Conservation (phyloP, 2,888 invertebrate genomes). For the Ectemnius cavifrons region DNA sequence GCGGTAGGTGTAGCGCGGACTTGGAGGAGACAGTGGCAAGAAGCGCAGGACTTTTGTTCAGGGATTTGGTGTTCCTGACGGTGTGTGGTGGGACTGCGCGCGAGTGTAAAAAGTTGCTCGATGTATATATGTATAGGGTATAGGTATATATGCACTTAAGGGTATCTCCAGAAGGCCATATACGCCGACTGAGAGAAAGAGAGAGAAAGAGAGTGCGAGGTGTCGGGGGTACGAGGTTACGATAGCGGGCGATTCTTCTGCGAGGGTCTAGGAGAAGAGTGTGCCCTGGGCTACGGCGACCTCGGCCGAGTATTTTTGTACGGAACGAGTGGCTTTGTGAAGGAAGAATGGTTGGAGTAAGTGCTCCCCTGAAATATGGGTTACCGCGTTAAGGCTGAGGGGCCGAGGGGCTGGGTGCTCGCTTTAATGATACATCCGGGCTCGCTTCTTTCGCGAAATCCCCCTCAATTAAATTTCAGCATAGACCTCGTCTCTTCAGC, state of each 20-base stretch:
- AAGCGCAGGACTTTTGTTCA: slow-evolving; percentile 17
- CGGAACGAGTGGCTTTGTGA: slow-evolving; percentile 74
- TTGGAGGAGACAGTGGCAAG: no score
- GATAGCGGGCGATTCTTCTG: slow-evolving; percentile 15
- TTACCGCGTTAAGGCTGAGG: slow-evolving; percentile 73
- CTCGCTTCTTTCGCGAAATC: slow-evolving; percentile 60
- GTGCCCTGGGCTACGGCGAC: slow-evolving; percentile 57
- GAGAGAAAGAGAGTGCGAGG: neutral
- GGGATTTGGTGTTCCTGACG: slow-evolving; percentile 23
- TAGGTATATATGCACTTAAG: slow-evolving; percentile 24
- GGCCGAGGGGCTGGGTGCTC: slow-evolving; percentile 49
- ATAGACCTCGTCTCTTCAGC: slow-evolving; percentile 16
- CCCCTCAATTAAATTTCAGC: slow-evolving; percentile 61
- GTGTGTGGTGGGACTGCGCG: slow-evolving; percentile 14
- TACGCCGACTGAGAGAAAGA: neutral
- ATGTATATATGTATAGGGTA: neutral
- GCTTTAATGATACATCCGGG: slow-evolving; percentile 72
- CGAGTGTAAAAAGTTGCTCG: slow-evolving; percentile 35
- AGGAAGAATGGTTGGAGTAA: slow-evolving; percentile 73
- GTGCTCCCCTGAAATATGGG: slow-evolving; percentile 76
- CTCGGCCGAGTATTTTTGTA: slow-evolving; percentile 69
- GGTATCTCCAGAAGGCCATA: slow-evolving; percentile 17
- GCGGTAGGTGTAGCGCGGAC: no score
- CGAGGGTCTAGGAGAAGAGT: slow-evolving; percentile 41
- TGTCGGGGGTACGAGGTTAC: slow-evolving; percentile 40